Evolutionary conservation across 2,888 invertebrate species (phyloP), one percentile per base, ranked within the genome.

Genomic region (Cordilura impudica): DNA sequence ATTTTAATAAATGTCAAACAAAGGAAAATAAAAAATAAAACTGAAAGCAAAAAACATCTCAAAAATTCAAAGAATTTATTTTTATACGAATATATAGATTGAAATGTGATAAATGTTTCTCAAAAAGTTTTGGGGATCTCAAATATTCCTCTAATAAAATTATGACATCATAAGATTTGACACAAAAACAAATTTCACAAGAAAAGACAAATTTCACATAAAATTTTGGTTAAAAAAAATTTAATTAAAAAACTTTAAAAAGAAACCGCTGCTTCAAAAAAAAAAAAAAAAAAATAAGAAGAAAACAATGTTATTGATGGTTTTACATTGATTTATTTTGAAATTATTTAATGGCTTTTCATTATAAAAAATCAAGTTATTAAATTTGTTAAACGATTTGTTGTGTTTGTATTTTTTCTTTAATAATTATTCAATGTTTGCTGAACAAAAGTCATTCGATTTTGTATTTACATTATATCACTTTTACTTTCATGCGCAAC

Each of bases 401-500:
- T 16, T 29, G 35, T 51, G 23, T 58, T 53, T 26, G 26, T 49
- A 14, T 14, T 54, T 58, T 53, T 53, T 75, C 23, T 63, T 54
- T 47, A 56, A 49, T 70, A 43, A 69, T 65, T 63, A 19, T 75
- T 61, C 14, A 16, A 75, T 72, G 43, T 39, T 61, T 47, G 16
- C 67, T 54, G 29, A 47, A 26, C 16, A 45, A 10, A 61, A 49
- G 16, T 23, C 10, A 12, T 14, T 5, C 14, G 19, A n/a, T 12
- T 21, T 49, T 53, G 43, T 69, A 60, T 66, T 72, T 65, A 43
- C 54, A 61, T 72, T 72, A 67, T 61, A 81, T 81, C 81, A 81
- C 80, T 82, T 81, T 82, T 82, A 81, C 81, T 82, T 82, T 82
- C 79, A 70, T 73, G 69, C 61, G 61, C 69, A 79, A 81, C 81